phyloP scores from a whole-genome alignment of 2,888 invertebrate species.

The Schizaphis graminum region DNA sequence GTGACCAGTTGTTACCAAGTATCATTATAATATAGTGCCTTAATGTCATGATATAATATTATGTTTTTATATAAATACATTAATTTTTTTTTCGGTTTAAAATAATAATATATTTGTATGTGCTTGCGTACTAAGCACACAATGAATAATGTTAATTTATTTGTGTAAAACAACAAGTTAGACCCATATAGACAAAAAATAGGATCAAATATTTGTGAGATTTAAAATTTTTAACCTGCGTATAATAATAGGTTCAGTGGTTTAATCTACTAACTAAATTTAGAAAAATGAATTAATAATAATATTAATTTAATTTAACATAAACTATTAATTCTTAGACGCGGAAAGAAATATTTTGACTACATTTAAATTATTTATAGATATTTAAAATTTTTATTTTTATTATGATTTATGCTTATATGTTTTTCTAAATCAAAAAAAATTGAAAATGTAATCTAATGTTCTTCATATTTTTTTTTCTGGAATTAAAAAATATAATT shows the following conservation, averaged over 20 bases:
- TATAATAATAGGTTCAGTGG: not conserved
- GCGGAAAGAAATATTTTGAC: not conserved
- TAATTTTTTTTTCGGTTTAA: not conserved
- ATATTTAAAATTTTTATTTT: not conserved
- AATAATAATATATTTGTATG: not conserved
- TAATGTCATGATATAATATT: not conserved
- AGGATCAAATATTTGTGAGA: not conserved
- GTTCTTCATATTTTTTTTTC: too few species aligned
- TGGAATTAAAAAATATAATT: too few species aligned
- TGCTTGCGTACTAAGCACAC: not conserved
- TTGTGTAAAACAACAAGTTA: not conserved
- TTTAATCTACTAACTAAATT: not conserved
- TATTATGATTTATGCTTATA: too few species aligned
- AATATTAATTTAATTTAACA: not conserved
- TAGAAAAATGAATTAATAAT: not conserved
- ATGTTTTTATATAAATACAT: not conserved
- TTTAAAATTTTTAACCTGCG: not conserved
- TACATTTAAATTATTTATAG: not conserved
- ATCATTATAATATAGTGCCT: not conserved
- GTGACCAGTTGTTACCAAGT: not conserved
- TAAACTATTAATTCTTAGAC: not conserved
- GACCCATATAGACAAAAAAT: not conserved
- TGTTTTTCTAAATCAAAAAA: too few species aligned
- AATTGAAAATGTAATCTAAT: too few species aligned
- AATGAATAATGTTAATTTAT: not conserved